Evolutionary conservation across 92 coral and sea anemone species (phyloP).

Genomic region (Chrysogorgia sp.): DNA sequence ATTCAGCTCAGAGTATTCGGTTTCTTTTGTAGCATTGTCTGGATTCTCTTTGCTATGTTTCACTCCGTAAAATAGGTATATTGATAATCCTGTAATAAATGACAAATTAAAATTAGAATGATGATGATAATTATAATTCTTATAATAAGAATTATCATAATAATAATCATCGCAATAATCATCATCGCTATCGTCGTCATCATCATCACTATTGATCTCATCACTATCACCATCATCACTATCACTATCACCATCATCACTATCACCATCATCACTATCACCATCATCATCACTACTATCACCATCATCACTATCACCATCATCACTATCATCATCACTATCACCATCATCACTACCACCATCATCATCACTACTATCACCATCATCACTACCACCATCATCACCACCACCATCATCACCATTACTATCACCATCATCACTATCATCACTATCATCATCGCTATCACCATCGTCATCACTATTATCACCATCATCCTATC

Average conservation of each 20-base stretch:
- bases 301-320: background rate
- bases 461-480: background rate
- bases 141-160: background rate
- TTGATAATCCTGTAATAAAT: background rate
- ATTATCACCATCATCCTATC: too few relatives aligned
- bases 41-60: constrained; percentile 86
- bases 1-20: background rate
- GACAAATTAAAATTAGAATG: background rate
- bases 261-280: background rate
- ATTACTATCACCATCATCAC: background rate
- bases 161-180: background rate
- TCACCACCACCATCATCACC: too few relatives aligned
- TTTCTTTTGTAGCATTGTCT: background rate
- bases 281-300: background rate
- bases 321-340: background rate
- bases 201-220: constrained; percentile 1
- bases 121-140: background rate
- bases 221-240: constrained; percentile 8
- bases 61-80: constrained; percentile 84
- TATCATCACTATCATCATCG: too few relatives aligned
- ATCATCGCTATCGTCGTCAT: constrained; percentile 12
- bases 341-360: too few relatives aligned
- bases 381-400: background rate
- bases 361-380: background rate
- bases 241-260: background rate